phyloP scores from a whole-genome alignment of 2,888 invertebrate genomes.

The Machimus atricapillus region DNA sequence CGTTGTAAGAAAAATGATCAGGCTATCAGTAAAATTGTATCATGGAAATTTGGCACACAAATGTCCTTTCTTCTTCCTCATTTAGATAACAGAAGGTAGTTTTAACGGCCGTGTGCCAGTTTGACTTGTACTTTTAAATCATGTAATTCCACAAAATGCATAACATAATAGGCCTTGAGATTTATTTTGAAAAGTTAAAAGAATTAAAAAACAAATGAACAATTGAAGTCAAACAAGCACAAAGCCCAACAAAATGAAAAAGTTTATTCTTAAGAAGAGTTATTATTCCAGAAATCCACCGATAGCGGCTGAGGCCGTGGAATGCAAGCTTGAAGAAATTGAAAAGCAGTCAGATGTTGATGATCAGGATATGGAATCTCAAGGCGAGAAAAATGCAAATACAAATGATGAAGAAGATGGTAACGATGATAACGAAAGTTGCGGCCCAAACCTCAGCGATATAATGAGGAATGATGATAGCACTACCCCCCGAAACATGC shows the following conservation, averaged over 20 bases:
- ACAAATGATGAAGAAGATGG: background rate
- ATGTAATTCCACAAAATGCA: too few species aligned
- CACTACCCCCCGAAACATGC: background rate
- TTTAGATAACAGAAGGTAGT: slow-evolving; percentile 11
- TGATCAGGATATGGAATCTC: background rate
- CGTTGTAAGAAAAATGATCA: background rate
- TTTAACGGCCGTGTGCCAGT: too few species aligned
- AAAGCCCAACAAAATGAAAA: background rate
- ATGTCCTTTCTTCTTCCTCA: slow-evolving; percentile 27
- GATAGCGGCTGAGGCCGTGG: background rate
- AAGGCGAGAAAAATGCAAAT: background rate
- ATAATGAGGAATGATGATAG: background rate
- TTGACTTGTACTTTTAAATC: too few species aligned
- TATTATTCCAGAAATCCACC: background rate
- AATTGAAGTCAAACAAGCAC: too few species aligned
- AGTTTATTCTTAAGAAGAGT: background rate
- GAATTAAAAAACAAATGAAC: too few species aligned
- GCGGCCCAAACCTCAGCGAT: background rate
- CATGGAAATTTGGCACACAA: slow-evolving; percentile 22
- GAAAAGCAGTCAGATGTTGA: background rate
- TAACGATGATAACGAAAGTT: background rate
- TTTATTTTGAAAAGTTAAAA: too few species aligned
- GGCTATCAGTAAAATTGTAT: background rate
- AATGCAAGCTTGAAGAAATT: background rate
- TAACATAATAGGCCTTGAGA: too few species aligned